These are phyloP conservation scores for Ooceraea biroi DNA, from an alignment of 1,140 invertebrate species.

Conservation along the genomic window DNA sequence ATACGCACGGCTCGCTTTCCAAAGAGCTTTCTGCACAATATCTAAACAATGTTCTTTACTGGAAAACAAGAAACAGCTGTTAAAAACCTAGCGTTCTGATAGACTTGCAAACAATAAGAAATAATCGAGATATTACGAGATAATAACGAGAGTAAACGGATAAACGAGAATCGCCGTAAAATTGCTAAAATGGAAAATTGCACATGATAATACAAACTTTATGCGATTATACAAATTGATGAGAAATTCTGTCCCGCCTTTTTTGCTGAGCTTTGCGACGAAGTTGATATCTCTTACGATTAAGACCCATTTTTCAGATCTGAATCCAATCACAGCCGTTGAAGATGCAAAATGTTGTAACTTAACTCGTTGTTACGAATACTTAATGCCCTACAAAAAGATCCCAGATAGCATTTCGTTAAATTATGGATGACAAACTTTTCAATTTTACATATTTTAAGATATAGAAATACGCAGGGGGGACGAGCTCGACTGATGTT, in stretches of 20 bases:
- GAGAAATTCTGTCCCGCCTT: conserved; percentile 28
- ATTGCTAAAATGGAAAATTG: conserved; percentile 30
- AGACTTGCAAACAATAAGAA: not conserved
- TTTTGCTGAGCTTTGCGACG: conserved; percentile 54
- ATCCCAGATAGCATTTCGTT: conserved; percentile 60
- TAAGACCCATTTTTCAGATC: conserved; percentile 61
- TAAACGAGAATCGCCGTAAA: not conserved
- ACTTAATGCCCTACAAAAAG: conserved; percentile 66
- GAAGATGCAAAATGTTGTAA: conserved; percentile 73
- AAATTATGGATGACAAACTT: conserved; percentile 22
- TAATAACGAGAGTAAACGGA: not conserved
- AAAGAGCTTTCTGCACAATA: not conserved
- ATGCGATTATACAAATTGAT: not conserved
- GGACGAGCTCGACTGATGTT: not conserved
- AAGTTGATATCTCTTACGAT: conserved; percentile 61
- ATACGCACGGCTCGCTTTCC: not conserved
- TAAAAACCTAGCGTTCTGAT: conserved; percentile 1
- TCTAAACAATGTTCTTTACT: not conserved
- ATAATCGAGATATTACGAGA: not conserved
- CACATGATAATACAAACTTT: conserved; percentile 5
- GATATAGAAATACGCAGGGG: conserved; percentile 20
- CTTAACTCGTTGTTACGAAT: conserved; percentile 68
- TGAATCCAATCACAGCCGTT: conserved; percentile 80
- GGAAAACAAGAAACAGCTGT: not conserved
- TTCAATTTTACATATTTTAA: not conserved